Percentiles rank a stretch among this genome's conserved stretches.
phyloP scores from a whole-genome alignment of 2,797 vertebrate genomes.

The Liasis olivaceus region DNA sequence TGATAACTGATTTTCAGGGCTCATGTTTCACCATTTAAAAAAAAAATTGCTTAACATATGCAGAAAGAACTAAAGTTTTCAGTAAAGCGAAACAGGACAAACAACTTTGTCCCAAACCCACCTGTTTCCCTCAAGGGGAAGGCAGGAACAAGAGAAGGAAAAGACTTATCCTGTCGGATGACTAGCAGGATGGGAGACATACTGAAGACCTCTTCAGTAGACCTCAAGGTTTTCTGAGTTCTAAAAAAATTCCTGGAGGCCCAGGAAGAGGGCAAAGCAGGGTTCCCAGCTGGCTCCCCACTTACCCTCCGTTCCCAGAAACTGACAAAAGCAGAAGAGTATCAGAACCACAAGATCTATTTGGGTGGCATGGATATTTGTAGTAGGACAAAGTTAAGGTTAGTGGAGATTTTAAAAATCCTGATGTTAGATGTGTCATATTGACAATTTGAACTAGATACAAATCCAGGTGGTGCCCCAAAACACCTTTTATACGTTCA shows the following conservation, averaged over 20 bases:
- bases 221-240: not conserved
- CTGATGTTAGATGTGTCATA: too few species aligned
- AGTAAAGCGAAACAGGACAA: not conserved
- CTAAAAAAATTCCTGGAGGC: not conserved
- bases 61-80: not conserved
- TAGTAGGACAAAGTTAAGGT: too few species aligned
- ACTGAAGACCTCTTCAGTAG: not conserved
- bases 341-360: not conserved
- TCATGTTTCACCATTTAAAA: not conserved
- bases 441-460: too few species aligned
- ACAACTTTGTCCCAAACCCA: not conserved
- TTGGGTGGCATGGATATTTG: too few species aligned
- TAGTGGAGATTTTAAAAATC: too few species aligned
- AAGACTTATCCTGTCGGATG: not conserved
- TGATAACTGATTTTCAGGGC: not conserved
- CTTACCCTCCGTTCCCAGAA: not conserved
- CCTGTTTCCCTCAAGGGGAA: not conserved
- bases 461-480: too few species aligned
- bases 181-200: not conserved
- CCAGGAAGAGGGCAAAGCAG: not conserved
- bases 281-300: not conserved
- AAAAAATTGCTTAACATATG: not conserved
- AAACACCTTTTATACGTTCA: too few species aligned
- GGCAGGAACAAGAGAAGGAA: slow-evolving; percentile 21
- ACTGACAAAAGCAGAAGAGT: not conserved